Evolutionary conservation across 2,797 vertebrate species (phyloP).

Genomic region (Tragelaphus eurycerus): DNA sequence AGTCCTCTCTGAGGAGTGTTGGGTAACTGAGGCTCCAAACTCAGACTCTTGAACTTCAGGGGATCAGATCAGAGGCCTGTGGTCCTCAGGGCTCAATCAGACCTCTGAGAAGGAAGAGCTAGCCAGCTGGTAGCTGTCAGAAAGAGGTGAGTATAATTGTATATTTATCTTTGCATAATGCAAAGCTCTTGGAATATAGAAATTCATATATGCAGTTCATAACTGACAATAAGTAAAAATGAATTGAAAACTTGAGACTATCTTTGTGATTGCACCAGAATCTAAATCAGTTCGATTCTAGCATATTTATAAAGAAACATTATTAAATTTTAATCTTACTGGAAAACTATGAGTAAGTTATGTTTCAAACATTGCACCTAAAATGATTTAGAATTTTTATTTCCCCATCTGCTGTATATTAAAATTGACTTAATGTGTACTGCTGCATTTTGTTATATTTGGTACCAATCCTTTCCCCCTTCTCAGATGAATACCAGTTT

Average conservation of each 20-base stretch:
- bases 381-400: slow-evolving; percentile 70
- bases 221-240: slow-evolving; percentile 36
- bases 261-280: slow-evolving; percentile 33
- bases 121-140: not conserved
- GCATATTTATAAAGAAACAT: slow-evolving; percentile 48
- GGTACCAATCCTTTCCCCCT: slow-evolving; percentile 34
- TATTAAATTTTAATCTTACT: slow-evolving; percentile 73
- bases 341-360: slow-evolving; percentile 44
- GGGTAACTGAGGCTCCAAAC: not conserved
- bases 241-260: slow-evolving; percentile 32
- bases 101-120: not conserved
- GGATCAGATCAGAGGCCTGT: rapidly evolving
- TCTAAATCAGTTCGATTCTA: slow-evolving; percentile 61
- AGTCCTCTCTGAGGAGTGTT: not conserved
- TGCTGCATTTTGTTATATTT: slow-evolving; percentile 57
- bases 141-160: not conserved
- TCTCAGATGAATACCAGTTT: slow-evolving; percentile 40
- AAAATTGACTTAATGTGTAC: slow-evolving; percentile 57
- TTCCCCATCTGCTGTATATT: slow-evolving; percentile 40
- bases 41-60: not conserved
- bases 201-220: not conserved
- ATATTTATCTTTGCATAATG: slow-evolving; percentile 33
- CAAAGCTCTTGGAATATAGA: not conserved
- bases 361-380: slow-evolving; percentile 56
- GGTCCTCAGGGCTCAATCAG: not conserved